Base-by-base conservation (phyloP, 2,888 invertebrate species). In the Steinernema hermaphroditum region DNA sequence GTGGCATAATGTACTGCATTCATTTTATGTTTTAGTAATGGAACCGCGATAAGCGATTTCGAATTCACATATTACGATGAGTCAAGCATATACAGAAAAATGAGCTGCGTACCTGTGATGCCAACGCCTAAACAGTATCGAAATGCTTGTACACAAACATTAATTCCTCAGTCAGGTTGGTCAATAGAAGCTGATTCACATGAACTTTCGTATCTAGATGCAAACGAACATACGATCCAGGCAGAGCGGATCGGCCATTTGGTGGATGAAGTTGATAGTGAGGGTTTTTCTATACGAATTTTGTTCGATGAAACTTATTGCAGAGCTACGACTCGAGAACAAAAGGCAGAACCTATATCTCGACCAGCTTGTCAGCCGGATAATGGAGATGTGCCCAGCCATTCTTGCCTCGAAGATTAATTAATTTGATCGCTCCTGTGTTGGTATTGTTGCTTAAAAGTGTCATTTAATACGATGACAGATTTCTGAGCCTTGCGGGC, bases 381-480 rank as follows among this genome's bases (percentile, higher is more conserved):
- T 62, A 32, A 62, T 62, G 62, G 62, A 62, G n/a, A 62, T 62
- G 62, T 62, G 62, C 32, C 62, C 62, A 34, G 29, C 62, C 27
- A 62, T 62, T 29, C 62, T 62, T 12, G 9, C 62, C 2, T 62
- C 62, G 2, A 62, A 62, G 32, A 50, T 50, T 22, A 22, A n/a
- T 32, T 62, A 34, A 12, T 8, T 37, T 37, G 4, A 4, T 32
- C 16, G 29, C 62, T 32, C 2, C 24, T 50, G 50, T 22, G 8
- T 22, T 6, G 9, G n/a, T 24, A 12, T 50, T 22, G 12, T 9
- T 2, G 22, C 50, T 19, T 50, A 12, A 19, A 50, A 22, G 46
- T 46, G 46, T 46, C 16, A 46, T 12, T 46, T 46, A 4, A 37
- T 37, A 37, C 37, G 4, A 32, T 32, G 62, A 62, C 62, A 62